Evolutionary conservation across 1,140 invertebrate genomes (phyloP), one percentile per base, ranked within the genome.

Genomic region (Panonychus citri): DNA sequence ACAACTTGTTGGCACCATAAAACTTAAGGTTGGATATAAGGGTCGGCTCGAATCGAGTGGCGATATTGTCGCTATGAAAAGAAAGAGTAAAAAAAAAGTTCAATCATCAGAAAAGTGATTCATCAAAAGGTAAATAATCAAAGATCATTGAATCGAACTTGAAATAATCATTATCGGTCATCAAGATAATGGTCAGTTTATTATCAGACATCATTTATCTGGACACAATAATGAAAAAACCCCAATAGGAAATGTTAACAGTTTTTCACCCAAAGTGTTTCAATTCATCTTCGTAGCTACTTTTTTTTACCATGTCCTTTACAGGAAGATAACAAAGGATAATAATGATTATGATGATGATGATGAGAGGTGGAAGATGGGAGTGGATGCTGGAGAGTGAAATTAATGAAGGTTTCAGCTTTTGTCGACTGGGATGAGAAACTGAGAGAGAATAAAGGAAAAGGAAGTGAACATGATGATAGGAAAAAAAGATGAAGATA

Each of bases 1-100:
- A 54, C 53, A 54, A 24, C 19, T 54, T 19, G 53, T 54, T 28
- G 53, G 53, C 13, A 42, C 34, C 53, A 54, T 39, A 3, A 54
- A 39, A 13, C 28, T 54, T 13, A 54, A 28, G 13, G 28, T 40
- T 37, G 53, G 15, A 28, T 54, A 54, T 12, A 37, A 25, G 15
- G 53, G 53, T 8, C 25, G 28, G 39, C 39, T 54, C 25, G 13
- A 26, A 21, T 54, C 53, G 21, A 54, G 39, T 8, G 53, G 53
- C 19, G 53, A 34, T 19, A 54, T 26, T 54, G 53, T 54, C 24
- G n/a, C 53, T 54, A 30, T 40, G 5, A 8, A 39, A 21, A 37
- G 13, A 25, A 26, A 21, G 30, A 17, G 34, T 13, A 12, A 51
- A 27, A 25, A 30, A 27, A 25, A 49, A 49, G 13, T 49, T 49